Evolutionary conservation across 2,113 vertebrate genomes (phyloP), one percentile per base, ranked within the genome.

Genomic region (Ceuthmochares aereus): DNA sequence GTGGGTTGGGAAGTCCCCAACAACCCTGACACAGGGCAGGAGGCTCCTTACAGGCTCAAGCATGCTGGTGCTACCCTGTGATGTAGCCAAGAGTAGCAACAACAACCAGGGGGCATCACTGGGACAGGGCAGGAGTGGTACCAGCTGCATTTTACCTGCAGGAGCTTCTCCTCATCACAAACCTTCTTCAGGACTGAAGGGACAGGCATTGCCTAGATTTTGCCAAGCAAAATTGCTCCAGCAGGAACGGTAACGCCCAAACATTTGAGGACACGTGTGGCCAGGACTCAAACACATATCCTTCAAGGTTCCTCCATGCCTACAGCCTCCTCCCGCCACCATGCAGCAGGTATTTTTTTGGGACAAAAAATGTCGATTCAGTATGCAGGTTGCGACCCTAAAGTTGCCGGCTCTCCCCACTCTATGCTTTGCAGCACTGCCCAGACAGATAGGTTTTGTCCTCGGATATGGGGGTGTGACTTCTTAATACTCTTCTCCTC

Each of bases 11-110:
- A 81, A 87, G 63, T 51, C 56, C 76, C 55, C 47, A 56, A 1
- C 1, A 1, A 49, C 19, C 19, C 52, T 0, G 0, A 18, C 0
- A 3, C 21, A 70, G 20, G 14, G 22, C 34, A 52, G n/a, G 22
- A 81, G 30, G 52, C 19, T 77, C 43, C 12, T 43, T 42, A 36
- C 42, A 79, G 34, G 54, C 7, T 67, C 2, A 4, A 52, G 6
- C 30, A 7, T 5, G 25, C 16, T 40, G 37, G 36, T 55, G 34
- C 59, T 32, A 78, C 13, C 25, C 30, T 0, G 1, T 7, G 13
- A 75, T n/a, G 23, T 1, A 58, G 32, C 32, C 2, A 0, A 26
- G 21, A 67, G 66, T 29, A 26, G 23, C 60, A 74, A 27, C 69
- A 54, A 40, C 21, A 54, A 27, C 68, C 40, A 7, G 2, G 30